Percentiles rank a stretch among this genome's conserved stretches.
Conservation (phyloP, 2,113 vertebrate species). For the Etheostoma spectabile region DNA sequence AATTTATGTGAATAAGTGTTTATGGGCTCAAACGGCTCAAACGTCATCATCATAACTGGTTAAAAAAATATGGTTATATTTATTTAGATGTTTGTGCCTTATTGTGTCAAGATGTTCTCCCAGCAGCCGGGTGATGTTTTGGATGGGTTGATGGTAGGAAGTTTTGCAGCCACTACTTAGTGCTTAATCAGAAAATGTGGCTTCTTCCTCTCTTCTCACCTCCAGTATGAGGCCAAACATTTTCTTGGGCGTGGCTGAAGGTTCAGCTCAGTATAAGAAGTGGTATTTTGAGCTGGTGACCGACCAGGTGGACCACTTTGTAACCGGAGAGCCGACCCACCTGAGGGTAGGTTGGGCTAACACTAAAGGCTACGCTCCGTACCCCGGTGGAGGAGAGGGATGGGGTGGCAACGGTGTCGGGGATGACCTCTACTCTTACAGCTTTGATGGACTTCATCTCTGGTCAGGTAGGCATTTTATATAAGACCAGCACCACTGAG, state of each 20-base stretch:
- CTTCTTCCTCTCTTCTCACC: conserved; percentile 10
- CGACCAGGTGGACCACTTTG: conserved; percentile 96
- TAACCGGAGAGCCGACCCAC: conserved; percentile 93
- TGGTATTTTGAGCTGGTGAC: conserved; percentile 98
- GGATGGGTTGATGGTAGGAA: not conserved
- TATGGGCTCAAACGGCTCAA: not conserved
- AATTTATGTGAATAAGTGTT: not conserved
- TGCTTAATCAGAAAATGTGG: no score
- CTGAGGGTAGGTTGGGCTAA: conserved; percentile 96
- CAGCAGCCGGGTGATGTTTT: not conserved
- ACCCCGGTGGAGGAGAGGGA: conserved; percentile 97
- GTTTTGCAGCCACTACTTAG: no score
- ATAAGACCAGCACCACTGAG: not conserved
- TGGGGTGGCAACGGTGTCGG: conserved; percentile 98
- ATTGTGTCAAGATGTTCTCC: not conserved
- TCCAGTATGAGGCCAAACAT: conserved; percentile 95
- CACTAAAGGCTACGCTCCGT: conserved; percentile 94
- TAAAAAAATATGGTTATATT: not conserved
- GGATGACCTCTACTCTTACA: conserved; percentile 95
- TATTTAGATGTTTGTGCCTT: not conserved
- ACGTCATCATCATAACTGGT: not conserved
- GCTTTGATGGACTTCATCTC: conserved; percentile 96
- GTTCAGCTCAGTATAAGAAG: conserved; percentile 97
- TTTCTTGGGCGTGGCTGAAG: conserved; percentile 94
- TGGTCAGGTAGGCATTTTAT: conserved; percentile 91